Percentiles rank a stretch among this genome's conserved stretches.
phyloP scores from a whole-genome alignment of 2,113 vertebrate genomes.

The Anguilla japonica region DNA sequence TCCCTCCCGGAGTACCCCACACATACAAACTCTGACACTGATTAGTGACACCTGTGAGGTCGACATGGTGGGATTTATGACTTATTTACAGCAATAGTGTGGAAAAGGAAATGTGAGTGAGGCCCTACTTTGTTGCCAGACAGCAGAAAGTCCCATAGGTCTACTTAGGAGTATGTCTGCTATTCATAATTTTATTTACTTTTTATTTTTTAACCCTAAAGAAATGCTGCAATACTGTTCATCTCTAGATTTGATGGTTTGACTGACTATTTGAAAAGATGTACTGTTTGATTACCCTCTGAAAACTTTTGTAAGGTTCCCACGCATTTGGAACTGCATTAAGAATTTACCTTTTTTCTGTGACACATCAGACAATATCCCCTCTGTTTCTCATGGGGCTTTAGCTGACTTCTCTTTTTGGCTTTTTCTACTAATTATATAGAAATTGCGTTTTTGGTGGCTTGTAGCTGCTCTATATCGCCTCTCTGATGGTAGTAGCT shows the following conservation, averaged over 20 bases:
- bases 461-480: too few species aligned
- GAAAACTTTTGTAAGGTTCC: not conserved
- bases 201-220: not conserved
- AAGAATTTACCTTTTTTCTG: too few species aligned
- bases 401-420: not conserved
- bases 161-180: not conserved
- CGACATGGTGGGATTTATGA: not conserved
- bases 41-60: constrained; percentile 24
- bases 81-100: constrained; percentile 33
- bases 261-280: not conserved
- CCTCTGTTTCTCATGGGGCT: not conserved
- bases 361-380: not conserved
- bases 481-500: too few species aligned
- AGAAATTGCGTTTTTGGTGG: not conserved
- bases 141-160: not conserved
- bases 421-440: not conserved
- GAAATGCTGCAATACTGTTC: too few species aligned
- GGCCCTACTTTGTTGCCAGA: not conserved
- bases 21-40: constrained; percentile 21
- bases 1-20: constrained; percentile 9
- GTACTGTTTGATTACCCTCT: not conserved
- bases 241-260: too few species aligned
- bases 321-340: not conserved
- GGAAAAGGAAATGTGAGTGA: not conserved
- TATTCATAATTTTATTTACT: too few species aligned